Evolutionary conservation across 2,797 vertebrate species (phyloP), one percentile per base, ranked within the genome.

Genomic region (Alca torda): DNA sequence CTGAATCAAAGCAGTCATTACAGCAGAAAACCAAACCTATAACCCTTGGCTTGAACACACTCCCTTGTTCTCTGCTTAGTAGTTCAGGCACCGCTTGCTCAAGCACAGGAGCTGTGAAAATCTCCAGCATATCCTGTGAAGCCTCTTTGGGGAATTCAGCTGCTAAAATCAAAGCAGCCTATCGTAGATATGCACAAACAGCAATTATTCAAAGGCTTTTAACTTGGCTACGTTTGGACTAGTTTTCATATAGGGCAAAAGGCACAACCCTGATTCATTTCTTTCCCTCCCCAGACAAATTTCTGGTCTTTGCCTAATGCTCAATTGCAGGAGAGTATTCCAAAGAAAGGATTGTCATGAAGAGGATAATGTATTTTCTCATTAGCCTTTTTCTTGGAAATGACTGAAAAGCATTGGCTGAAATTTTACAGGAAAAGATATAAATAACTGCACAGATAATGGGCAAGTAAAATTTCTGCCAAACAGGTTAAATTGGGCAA

Each of bases 161-260:
- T 93, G 25, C 87, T 96, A 57, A 56, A 93, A 84, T 84, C 93
- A 93, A 94, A 93, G 89, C 72, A 92, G n/a, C 4, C 31, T 92
- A 33, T 77, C 1, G 0, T 26, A 80, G 84, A 67, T 74, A 53
- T 59, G 65, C 75, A 83, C 28, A 61, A 96, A 75, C 31, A 93
- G 78, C 81, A 94, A 50, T 91, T 96, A 89, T 89, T 91, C 30
- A 91, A 87, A 87, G 76, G 45, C 57, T 94, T 87, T 91, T 73
- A 90, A 45, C 46, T 69, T 86, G 74, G 57, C 68, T 57, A 72
- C 21, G 4, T 89, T 83, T 89, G 45, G 50, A 72, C 68, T 90
- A 54, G 80, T 80, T 91, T 95, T 89, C 65, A 83, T 53, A 68
- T 6, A 75, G 60, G 69, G 60, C 64, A 91, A 84, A 83, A 89